phyloP scores from a whole-genome alignment of 2,113 vertebrate species.

The Hippocampus abdominalis region DNA sequence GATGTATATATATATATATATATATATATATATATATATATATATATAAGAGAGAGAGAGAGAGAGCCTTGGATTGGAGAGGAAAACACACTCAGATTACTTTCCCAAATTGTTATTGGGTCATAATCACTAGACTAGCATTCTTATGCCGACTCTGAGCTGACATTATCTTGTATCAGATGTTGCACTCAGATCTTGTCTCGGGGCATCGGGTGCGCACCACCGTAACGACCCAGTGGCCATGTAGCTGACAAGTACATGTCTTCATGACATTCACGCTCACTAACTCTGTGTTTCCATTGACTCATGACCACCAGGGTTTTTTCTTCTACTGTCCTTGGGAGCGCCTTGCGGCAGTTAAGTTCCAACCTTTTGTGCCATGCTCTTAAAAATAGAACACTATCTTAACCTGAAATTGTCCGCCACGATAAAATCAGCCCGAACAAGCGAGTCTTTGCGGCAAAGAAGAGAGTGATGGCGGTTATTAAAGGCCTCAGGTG shows the following conservation, averaged over 20 bases:
- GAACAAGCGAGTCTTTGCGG: conserved; percentile 15
- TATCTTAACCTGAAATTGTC: conserved; percentile 25
- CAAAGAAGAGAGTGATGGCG: conserved; percentile 8
- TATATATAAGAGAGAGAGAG: no score
- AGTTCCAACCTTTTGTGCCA: conserved; percentile 22
- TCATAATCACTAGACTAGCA: no score
- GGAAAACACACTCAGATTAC: background rate
- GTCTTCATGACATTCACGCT: background rate
- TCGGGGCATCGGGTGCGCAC: conserved; percentile 1
- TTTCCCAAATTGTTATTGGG: background rate
- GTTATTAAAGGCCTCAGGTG: conserved; percentile 34
- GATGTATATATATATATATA: no score
- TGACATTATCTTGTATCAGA: conserved; percentile 21
- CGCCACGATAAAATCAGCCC: conserved; percentile 23
- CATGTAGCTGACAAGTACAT: background rate
- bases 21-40: no score
- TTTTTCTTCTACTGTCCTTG: conserved; percentile 20
- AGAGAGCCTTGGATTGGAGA: no score
- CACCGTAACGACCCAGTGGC: background rate
- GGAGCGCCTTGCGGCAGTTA: conserved; percentile 10
- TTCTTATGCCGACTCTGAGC: background rate
- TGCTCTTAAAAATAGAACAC: conserved; percentile 20
- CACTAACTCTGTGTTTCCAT: conserved; percentile 17
- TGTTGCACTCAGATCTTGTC: conserved; percentile 11
- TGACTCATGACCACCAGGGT: conserved; percentile 13